Evolutionary conservation across 2,797 vertebrate species (phyloP), one percentile per base, ranked within the genome.

Genomic region (Eptatretus atami): DNA sequence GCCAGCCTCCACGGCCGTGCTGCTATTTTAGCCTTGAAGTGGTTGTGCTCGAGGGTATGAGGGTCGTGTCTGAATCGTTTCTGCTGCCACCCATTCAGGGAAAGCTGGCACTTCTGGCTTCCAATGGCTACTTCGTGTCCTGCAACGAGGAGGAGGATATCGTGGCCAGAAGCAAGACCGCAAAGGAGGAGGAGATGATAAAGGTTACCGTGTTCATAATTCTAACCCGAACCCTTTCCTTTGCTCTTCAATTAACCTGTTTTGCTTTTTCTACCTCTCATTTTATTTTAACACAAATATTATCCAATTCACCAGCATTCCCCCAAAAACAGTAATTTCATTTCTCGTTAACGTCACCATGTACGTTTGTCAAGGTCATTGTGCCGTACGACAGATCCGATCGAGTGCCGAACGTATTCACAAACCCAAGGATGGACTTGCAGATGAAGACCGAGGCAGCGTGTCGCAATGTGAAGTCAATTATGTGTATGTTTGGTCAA

Each of bases 381-480:
- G 31, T 44, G 6, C 31, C 6, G 31, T 44, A 44, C 31, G 4
- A 44, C 31, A 98, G 90, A 87, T 98, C 67, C 77, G 87, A 67
- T 81, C 81, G 1, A 82, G 76, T 66, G 72, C 73, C 3, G 90
- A 95, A 71, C 78, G 75, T 69, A 83, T 93, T 72, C 71, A 75
- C 53, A 83, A 84, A 73, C 77, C 66, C 67, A 86, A 81, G 68
- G 86, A 96, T 66, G 82, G 88, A 65, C 75, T 98, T 67, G 77
- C 82, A n/a, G 83, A 87, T 57, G 87, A 96, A 73, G 92, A 98
- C 74, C 74, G 83, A 71, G 86, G 92, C 68, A 86, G 90, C 1
- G 82, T 98, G 68, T 95, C 86, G 70, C 81, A 78, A 63, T 98
- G 90, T 69, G 92, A 96, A 79, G 68, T 94, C 74, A 96, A 82